Evolutionary conservation across 2,113 vertebrate genomes (phyloP), one percentile per base, ranked within the genome.

Genomic region (Blennius ocellaris): DNA sequence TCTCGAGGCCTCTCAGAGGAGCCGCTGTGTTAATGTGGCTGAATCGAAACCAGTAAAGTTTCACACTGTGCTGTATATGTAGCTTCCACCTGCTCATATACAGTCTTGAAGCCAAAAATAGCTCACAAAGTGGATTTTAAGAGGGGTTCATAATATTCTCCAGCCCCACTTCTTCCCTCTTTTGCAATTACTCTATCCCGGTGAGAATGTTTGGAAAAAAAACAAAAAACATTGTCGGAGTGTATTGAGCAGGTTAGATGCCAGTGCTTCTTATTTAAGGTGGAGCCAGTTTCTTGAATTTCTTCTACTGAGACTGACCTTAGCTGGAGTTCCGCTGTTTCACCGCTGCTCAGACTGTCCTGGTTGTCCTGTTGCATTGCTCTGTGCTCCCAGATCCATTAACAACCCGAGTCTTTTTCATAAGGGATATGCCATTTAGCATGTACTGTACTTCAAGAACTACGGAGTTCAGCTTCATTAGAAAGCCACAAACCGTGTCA

Each of bases 131-230:
- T 78, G 57, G 53, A 87, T 71, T 73, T 85, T 56, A 58, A 56
- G 66, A 53, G 10, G 45, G 63, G 54, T 55, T 71, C 49, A 37
- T 79, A 73, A 78, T 70, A 52, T 73, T 64, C 81, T 50, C 43
- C 61, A 61, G 80, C 57, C 54, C 66, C 62, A 59, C 36, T 41
- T 15, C 58, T 66, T 73, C 50, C 54, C 52, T 58, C 66, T 67
- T 66, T 73, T 54, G 84, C 67, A 82, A 87, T 89, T 81, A 89
- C 74, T 62, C 66, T 21, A 76, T 78, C 60, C 89, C 81, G 64
- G 2, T 0, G 65, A 85, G 76, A 66, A 57, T 61, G 73, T 38
- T 72, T 30, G 21, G 4, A 30, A 30, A 52, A 73, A 1, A 68
- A 69, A 70, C 36, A 66, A 81, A 87, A 73, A 1, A 68, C 73